These are phyloP conservation scores for Drosophila orena DNA, from an alignment of 1,140 invertebrate genomes.

Conservation along the genomic window DNA sequence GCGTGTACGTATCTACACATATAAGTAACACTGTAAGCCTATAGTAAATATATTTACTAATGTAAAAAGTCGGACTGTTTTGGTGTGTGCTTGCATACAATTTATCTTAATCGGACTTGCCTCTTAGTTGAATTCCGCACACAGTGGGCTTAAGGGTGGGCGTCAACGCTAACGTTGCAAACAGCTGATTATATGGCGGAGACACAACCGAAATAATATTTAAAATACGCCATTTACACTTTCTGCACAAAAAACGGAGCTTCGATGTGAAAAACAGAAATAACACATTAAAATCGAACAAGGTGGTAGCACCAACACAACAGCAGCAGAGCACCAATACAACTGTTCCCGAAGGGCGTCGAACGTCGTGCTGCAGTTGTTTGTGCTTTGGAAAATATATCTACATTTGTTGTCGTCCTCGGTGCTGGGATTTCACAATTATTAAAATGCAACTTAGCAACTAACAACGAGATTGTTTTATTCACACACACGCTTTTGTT, in stretches of 20 bases:
- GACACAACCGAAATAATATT: constrained; percentile 35
- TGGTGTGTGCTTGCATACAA: not conserved
- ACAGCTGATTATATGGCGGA: constrained; percentile 44
- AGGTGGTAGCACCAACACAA: constrained; percentile 54
- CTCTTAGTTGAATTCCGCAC: constrained; percentile 2
- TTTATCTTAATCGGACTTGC: constrained; percentile 15
- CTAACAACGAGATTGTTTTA: not conserved
- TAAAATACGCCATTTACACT: constrained; percentile 18
- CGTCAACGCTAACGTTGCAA: constrained; percentile 25
- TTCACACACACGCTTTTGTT: constrained; percentile 22
- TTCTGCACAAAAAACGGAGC: constrained; percentile 22
- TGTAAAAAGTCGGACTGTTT: too few relatives aligned
- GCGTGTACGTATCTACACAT: too few relatives aligned
- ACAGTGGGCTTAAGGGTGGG: constrained; percentile 19
- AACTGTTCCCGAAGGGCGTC: constrained; percentile 54
- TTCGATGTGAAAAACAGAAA: constrained; percentile 36
- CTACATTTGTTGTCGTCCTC: constrained; percentile 14
- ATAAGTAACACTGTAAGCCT: not conserved
- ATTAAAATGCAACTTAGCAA: constrained; percentile 18
- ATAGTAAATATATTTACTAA: too few relatives aligned
- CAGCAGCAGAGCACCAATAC: constrained; percentile 10
- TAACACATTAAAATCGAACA: constrained; percentile 58
- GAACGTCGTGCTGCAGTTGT: constrained; percentile 23
- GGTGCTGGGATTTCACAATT: constrained; percentile 12
- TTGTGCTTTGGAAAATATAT: constrained; percentile 20